Evolutionary conservation across 1,140 invertebrate species (phyloP).

Genomic region (Lasioglossum baleicum): DNA sequence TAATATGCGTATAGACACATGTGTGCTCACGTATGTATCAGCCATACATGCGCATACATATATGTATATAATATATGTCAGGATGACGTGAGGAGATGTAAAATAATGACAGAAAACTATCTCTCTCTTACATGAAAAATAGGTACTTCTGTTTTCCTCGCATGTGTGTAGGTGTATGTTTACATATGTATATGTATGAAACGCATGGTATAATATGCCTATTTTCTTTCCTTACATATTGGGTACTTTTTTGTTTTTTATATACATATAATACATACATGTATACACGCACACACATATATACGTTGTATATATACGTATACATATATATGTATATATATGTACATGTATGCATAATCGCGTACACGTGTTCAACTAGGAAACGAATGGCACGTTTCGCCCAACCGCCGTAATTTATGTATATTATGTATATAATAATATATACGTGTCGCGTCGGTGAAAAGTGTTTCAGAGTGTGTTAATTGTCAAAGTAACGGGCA

Average conservation of each 20-base stretch:
- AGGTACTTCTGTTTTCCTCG: slow-evolving; percentile 67
- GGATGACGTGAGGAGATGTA: slow-evolving; percentile 65
- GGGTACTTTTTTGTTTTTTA: slow-evolving; percentile 17
- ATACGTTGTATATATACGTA: slow-evolving; percentile 28
- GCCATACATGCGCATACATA: not conserved
- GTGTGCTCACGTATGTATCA: not conserved
- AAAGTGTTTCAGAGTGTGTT: slow-evolving; percentile 9
- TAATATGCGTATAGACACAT: slow-evolving; percentile 27
- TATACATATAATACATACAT: too few relatives aligned
- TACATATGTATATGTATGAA: slow-evolving; percentile 61
- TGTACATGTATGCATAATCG: slow-evolving; percentile 41
- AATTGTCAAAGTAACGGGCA: slow-evolving; percentile 27
- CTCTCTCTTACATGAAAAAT: slow-evolving; percentile 74
- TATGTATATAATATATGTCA: slow-evolving; percentile 46
- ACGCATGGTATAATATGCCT: slow-evolving; percentile 44
- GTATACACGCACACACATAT: slow-evolving; percentile 37
- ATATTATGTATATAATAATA: too few relatives aligned
- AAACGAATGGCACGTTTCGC: slow-evolving; percentile 46
- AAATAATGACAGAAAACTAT: slow-evolving; percentile 76
- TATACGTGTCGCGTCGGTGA: slow-evolving; percentile 5
- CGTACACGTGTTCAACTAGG: slow-evolving; percentile 24
- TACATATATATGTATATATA: slow-evolving; percentile 44
- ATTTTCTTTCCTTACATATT: slow-evolving; percentile 28
- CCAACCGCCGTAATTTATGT: too few relatives aligned
- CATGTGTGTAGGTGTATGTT: slow-evolving; percentile 54